Conservation (phyloP, 2,797 vertebrate genomes). For the Galaxias olidus region DNA sequence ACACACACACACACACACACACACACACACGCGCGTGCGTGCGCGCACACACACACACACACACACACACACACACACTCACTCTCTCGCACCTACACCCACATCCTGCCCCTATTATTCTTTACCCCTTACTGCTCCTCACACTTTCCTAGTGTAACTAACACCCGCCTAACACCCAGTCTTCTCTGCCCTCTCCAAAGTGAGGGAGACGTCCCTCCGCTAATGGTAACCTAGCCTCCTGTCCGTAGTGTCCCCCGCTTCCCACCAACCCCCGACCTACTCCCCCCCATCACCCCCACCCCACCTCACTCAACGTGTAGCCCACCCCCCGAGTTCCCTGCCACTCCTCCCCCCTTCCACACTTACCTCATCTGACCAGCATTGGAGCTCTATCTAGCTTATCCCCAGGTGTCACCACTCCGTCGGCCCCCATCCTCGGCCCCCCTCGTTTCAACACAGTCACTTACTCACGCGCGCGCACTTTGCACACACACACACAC, state of each 20-base stretch:
- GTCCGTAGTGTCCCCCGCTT: neutral
- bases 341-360: slow-evolving; percentile 5
- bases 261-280: neutral
- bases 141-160: slow-evolving; percentile 67
- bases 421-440: neutral
- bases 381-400: slow-evolving; percentile 26
- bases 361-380: slow-evolving; percentile 9
- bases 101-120: slow-evolving; percentile 68
- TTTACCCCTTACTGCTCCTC: slow-evolving; percentile 43
- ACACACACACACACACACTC: slow-evolving; percentile 15
- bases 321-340: slow-evolving; percentile 22
- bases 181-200: slow-evolving; percentile 24
- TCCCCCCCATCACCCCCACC: neutral
- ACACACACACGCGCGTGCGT: too few species aligned
- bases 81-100: too few species aligned
- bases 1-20: slow-evolving; percentile 18
- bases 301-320: slow-evolving; percentile 10
- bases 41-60: slow-evolving; percentile 37
- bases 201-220: slow-evolving; percentile 32
- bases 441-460: neutral
- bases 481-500: neutral
- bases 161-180: slow-evolving; percentile 54
- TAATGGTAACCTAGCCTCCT: slow-evolving; percentile 59
- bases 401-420: slow-evolving; percentile 1
- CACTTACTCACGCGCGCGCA: too few species aligned